These are phyloP conservation scores for Erebia epiphron DNA, from an alignment of 2,888 invertebrate genomes.

Conservation along the genomic window DNA sequence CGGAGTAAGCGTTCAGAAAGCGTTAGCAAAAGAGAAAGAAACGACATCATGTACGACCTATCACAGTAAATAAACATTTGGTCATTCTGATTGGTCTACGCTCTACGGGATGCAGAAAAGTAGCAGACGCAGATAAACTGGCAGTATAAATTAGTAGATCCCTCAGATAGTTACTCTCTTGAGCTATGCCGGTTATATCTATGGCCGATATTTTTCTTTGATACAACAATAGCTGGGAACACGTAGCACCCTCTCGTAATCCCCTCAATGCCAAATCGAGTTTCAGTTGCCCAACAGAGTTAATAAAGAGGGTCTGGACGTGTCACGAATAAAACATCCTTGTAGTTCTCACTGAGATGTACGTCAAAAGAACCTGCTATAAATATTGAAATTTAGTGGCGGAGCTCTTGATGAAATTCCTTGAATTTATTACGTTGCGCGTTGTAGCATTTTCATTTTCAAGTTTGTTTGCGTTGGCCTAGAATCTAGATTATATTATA, in stretches of 20 bases:
- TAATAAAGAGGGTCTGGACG: constrained; percentile 48
- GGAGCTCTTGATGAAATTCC: constrained; percentile 7
- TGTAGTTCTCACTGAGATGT: constrained; percentile 20
- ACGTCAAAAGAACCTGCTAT: constrained; percentile 17
- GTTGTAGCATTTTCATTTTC: background rate
- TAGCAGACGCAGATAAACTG: too few species aligned
- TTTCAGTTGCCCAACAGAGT: constrained; percentile 53
- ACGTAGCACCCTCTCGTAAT: constrained; percentile 48
- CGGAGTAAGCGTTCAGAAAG: too few species aligned
- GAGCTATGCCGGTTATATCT: background rate
- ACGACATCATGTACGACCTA: too few species aligned
- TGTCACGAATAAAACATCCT: constrained; percentile 18
- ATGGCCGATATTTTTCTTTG: constrained; percentile 36
- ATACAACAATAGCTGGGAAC: constrained; percentile 44
- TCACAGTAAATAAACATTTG: too few species aligned
- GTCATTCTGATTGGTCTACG: too few species aligned
- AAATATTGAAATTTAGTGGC: constrained; percentile 12
- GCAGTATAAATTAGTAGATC: background rate
- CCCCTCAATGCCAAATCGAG: constrained; percentile 50
- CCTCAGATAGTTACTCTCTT: background rate
- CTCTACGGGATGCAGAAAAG: too few species aligned
- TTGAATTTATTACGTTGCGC: background rate
- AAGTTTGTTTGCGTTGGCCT: background rate
- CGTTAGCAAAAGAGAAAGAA: too few species aligned
- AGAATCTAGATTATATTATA: background rate